Conservation (phyloP, 2,797 vertebrate species). For the Cephalopachus bancanus region DNA sequence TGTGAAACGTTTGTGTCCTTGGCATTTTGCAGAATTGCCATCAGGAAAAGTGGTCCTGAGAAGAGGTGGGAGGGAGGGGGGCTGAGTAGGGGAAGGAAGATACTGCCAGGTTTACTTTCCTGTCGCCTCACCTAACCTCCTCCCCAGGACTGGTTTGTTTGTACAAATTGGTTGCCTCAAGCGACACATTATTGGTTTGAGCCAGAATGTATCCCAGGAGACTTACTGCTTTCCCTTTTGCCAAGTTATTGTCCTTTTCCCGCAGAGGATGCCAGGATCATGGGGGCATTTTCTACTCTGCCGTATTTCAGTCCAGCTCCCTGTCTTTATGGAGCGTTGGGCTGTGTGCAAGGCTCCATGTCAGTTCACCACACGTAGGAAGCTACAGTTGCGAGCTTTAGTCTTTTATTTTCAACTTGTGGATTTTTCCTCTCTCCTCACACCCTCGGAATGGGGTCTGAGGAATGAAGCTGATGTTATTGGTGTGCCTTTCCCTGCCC, state of each 20-base stretch:
- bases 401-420: conserved; percentile 22
- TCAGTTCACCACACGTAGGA: background rate
- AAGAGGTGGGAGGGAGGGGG: background rate
- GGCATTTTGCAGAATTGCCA: conserved; percentile 56
- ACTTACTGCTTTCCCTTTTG: conserved; percentile 83
- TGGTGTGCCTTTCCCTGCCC: background rate
- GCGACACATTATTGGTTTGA: conserved; percentile 86
- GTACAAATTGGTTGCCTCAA: conserved; percentile 87
- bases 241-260: conserved; percentile 81
- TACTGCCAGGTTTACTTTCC: conserved; percentile 74
- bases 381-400: background rate
- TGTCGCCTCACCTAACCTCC: conserved; percentile 51
- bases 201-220: conserved; percentile 87
- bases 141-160: conserved; percentile 80
- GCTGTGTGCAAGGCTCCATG: background rate
- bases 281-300: conserved; percentile 56
- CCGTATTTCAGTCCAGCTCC: background rate
- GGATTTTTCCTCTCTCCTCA: background rate
- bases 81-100: background rate
- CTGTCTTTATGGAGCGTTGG: background rate
- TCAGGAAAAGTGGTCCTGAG: conserved; percentile 76
- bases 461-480: background rate
- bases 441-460: background rate
- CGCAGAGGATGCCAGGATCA: conserved; percentile 66
- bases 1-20: background rate